A percentile compares a stretch with the other conserved stretches of the same genome.
Evolutionary conservation across 2,888 invertebrate species (phyloP).

Genomic region (Subacronicta megacephala): DNA sequence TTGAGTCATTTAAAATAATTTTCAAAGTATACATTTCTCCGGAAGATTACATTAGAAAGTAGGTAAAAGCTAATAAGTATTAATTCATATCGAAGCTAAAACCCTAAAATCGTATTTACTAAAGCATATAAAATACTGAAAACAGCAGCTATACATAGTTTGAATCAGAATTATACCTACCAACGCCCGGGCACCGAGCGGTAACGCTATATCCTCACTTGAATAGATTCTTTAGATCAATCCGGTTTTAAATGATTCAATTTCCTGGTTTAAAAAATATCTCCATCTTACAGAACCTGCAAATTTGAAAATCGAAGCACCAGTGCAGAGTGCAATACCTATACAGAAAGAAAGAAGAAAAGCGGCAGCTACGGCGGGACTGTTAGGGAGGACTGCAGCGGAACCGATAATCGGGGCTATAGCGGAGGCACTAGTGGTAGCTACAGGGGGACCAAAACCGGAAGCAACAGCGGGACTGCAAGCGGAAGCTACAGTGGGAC

Average conservation of each 20-base stretch:
- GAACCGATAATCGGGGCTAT: background rate
- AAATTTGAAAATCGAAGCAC: background rate
- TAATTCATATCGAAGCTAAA: background rate
- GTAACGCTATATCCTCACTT: too few species aligned
- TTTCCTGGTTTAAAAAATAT: background rate
- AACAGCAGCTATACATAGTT: too few species aligned
- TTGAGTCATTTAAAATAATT: background rate
- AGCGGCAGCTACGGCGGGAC: too few species aligned
- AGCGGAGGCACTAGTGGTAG: background rate
- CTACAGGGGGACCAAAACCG: too few species aligned
- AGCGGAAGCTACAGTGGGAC: too few species aligned
- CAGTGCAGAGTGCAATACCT: background rate
- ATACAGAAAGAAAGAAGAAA: too few species aligned
- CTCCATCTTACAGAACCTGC: too few species aligned
- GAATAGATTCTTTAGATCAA: background rate
- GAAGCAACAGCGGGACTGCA: too few species aligned
- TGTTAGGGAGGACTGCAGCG: background rate
- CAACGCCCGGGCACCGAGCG: too few species aligned
- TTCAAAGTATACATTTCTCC: background rate
- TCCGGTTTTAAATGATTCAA: background rate
- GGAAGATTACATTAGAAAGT: background rate
- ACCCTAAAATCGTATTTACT: too few species aligned
- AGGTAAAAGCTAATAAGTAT: background rate
- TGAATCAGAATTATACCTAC: too few species aligned
- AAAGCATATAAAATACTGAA: too few species aligned